A percentile compares a stretch with the other conserved stretches of the same genome.
phyloP scores from a whole-genome alignment of 2,888 invertebrate genomes.

The Diadromus collaris region DNA sequence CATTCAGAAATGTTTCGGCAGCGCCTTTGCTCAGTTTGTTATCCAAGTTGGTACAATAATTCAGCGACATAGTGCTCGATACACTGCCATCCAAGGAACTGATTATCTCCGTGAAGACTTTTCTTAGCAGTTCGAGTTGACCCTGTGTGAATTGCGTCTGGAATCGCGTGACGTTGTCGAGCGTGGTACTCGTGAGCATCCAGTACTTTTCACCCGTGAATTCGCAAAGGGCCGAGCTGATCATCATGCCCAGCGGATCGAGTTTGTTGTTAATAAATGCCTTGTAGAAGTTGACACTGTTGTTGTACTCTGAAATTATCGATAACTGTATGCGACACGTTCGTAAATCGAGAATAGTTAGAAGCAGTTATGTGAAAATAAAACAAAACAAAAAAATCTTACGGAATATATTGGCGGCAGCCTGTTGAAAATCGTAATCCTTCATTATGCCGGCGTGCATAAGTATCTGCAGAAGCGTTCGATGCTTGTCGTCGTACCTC shows the following conservation, averaged over 20 bases:
- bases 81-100: slow-evolving; percentile 63
- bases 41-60: slow-evolving; percentile 66
- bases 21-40: slow-evolving; percentile 65
- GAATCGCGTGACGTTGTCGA: slow-evolving; percentile 66
- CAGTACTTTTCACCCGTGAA: slow-evolving; percentile 74
- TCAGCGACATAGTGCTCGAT: slow-evolving; percentile 71
- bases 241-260: slow-evolving; percentile 69
- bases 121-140: slow-evolving; percentile 69
- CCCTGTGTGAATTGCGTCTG: slow-evolving; percentile 67
- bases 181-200: slow-evolving; percentile 67
- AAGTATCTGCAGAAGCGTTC: slow-evolving; percentile 71
- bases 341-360: slow-evolving; percentile 33
- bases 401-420: slow-evolving; percentile 47
- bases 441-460: slow-evolving; percentile 69
- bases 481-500: slow-evolving; percentile 66
- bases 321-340: background rate
- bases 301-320: slow-evolving; percentile 64
- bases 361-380: background rate
- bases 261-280: slow-evolving; percentile 71
- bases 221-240: slow-evolving; percentile 72
- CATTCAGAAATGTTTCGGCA: slow-evolving; percentile 69
- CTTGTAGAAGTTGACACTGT: slow-evolving; percentile 55
- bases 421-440: slow-evolving; percentile 47
- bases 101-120: slow-evolving; percentile 72
- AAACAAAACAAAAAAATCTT: slow-evolving; percentile 17